phyloP scores from a whole-genome alignment of 1,140 invertebrate species.

The Drosophila takahashii region DNA sequence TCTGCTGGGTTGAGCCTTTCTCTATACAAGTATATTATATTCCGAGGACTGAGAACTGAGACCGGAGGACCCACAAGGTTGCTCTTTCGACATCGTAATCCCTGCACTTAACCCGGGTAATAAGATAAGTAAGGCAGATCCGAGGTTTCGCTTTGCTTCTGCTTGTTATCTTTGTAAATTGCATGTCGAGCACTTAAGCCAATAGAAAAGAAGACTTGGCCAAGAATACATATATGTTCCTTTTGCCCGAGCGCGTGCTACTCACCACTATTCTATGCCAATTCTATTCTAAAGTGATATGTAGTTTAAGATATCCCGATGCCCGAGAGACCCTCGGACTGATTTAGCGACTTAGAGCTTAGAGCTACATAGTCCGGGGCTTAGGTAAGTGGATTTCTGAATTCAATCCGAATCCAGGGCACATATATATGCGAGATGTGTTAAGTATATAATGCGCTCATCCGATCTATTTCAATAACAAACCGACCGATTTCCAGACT shows the following conservation, averaged over 20 bases:
- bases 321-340: slow-evolving; percentile 19
- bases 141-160: slow-evolving; percentile 42
- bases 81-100: slow-evolving; percentile 80
- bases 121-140: slow-evolving; percentile 80
- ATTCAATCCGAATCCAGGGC: slow-evolving; percentile 62
- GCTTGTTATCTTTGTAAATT: slow-evolving; percentile 83
- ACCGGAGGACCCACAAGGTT: slow-evolving; percentile 32
- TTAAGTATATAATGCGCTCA: slow-evolving; percentile 83
- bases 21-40: no score
- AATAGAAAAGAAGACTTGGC: slow-evolving; percentile 57
- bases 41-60: neutral
- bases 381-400: slow-evolving; percentile 79
- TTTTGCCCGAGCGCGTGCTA: slow-evolving; percentile 61
- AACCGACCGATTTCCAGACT: slow-evolving; percentile 14
- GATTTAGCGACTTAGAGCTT: slow-evolving; percentile 71
- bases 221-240: slow-evolving; percentile 41
- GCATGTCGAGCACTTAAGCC: slow-evolving; percentile 81
- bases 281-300: slow-evolving; percentile 62
- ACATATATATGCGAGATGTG: slow-evolving; percentile 48
- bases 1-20: slow-evolving; percentile 43
- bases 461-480: slow-evolving; percentile 81
- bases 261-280: slow-evolving; percentile 19
- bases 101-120: slow-evolving; percentile 79
- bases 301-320: slow-evolving; percentile 58
- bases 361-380: slow-evolving; percentile 39